These are phyloP conservation scores for Onthophagus taurus DNA, from an alignment of 1,140 invertebrate species.

Conservation along the genomic window DNA sequence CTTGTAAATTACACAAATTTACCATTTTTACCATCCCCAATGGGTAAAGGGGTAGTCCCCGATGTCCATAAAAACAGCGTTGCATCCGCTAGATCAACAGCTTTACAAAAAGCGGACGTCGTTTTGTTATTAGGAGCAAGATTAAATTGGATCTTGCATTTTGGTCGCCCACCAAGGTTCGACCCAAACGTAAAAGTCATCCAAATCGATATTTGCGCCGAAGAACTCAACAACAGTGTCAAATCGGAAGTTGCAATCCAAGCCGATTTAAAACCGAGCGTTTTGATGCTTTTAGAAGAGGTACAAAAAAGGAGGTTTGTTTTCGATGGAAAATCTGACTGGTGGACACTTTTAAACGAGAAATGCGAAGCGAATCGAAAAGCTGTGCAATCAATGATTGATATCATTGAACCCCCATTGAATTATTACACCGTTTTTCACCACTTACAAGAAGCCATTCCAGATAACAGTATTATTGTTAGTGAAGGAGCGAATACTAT, in stretches of 20 bases:
- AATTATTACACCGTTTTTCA: constrained; percentile 92
- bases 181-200: constrained; percentile 77
- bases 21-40: constrained; percentile 89
- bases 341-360: constrained; percentile 49
- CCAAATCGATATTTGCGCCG: constrained; percentile 82
- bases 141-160: constrained; percentile 97
- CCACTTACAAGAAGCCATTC: constrained; percentile 62
- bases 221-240: constrained; percentile 88
- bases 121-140: constrained; percentile 82
- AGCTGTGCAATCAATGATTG: constrained; percentile 38
- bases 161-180: constrained; percentile 82
- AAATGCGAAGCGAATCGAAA: constrained; percentile 52
- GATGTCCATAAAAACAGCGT: constrained; percentile 73
- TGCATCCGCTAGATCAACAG: constrained; percentile 73
- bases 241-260: constrained; percentile 34
- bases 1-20: constrained; percentile 63
- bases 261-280: constrained; percentile 30
- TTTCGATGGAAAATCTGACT: constrained; percentile 39
- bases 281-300: constrained; percentile 36
- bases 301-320: constrained; percentile 44
- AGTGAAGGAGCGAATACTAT: constrained; percentile 98
- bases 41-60: constrained; percentile 92
- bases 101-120: constrained; percentile 79
- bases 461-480: constrained; percentile 82
- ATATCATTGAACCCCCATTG: constrained; percentile 62